phyloP scores from a whole-genome alignment of 2,888 invertebrate genomes.

The Noctua janthina region DNA sequence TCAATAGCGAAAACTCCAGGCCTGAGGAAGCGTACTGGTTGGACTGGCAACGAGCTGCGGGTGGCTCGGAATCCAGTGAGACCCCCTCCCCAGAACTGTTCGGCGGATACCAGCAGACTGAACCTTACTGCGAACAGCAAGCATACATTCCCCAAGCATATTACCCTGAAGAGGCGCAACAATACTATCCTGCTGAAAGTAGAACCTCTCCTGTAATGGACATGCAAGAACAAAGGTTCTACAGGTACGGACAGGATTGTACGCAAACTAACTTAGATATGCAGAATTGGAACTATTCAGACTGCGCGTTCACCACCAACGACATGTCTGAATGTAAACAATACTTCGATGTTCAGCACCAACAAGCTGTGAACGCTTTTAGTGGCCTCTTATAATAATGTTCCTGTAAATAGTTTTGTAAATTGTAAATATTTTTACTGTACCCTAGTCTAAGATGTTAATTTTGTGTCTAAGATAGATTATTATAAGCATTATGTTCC shows the following conservation, averaged over 20 bases:
- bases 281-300: constrained; percentile 84
- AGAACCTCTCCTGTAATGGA: constrained; percentile 83
- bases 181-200: constrained; percentile 83
- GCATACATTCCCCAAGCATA: constrained; percentile 81
- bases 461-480: constrained; percentile 62
- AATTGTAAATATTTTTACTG: constrained; percentile 74
- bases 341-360: constrained; percentile 81
- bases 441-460: constrained; percentile 62
- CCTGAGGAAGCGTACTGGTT: constrained; percentile 91
- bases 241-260: constrained; percentile 83
- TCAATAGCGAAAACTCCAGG: constrained; percentile 93
- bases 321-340: constrained; percentile 81
- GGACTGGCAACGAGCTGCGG: constrained; percentile 89
- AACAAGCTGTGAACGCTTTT: constrained; percentile 80
- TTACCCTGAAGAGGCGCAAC: constrained; percentile 86
- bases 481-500: constrained; percentile 74
- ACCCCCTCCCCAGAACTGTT: constrained; percentile 90
- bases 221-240: constrained; percentile 82
- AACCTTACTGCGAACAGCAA: constrained; percentile 85
- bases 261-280: constrained; percentile 79
- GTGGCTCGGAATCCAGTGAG: constrained; percentile 88
- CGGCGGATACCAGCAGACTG: constrained; percentile 83
- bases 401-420: constrained; percentile 75
- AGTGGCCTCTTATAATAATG: constrained; percentile 82
- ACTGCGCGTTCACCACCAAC: constrained; percentile 81